Evolutionary conservation across 2,797 vertebrate species (phyloP).

Genomic region (Pempheris klunzingeri): DNA sequence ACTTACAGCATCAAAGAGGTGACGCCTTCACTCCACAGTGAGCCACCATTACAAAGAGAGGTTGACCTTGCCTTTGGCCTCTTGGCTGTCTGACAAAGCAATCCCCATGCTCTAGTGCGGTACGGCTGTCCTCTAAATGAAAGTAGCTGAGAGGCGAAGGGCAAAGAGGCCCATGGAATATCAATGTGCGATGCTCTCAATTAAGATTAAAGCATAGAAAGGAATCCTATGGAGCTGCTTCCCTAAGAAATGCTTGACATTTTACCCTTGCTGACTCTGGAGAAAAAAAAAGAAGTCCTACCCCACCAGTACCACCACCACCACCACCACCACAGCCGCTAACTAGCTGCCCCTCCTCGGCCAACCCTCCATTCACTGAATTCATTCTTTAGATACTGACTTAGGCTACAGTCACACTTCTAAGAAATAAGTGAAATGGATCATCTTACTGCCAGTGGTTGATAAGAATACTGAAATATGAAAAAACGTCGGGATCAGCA

Average conservation of each 20-base stretch:
- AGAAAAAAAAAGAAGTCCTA: slow-evolving; percentile 71
- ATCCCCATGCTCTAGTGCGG: slow-evolving; percentile 81
- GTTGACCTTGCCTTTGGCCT: slow-evolving; percentile 86
- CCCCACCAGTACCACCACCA: slow-evolving; percentile 65
- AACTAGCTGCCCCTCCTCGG: slow-evolving; percentile 75
- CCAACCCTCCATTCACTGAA: slow-evolving; percentile 60
- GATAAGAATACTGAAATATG: slow-evolving; percentile 86
- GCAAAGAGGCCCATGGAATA: slow-evolving; percentile 86
- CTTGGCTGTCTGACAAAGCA: slow-evolving; percentile 86
- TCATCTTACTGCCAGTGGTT: slow-evolving; percentile 83
- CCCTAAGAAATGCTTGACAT: slow-evolving; percentile 85
- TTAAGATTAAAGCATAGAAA: slow-evolving; percentile 87
- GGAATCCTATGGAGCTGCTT: slow-evolving; percentile 83
- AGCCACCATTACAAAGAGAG: slow-evolving; percentile 77
- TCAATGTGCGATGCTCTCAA: slow-evolving; percentile 86
- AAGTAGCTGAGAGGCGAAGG: slow-evolving; percentile 86
- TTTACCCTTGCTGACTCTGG: slow-evolving; percentile 86
- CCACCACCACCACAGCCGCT: slow-evolving; percentile 49
- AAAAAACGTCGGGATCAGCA: slow-evolving; percentile 84
- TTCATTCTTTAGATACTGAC: slow-evolving; percentile 81
- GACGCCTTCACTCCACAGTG: slow-evolving; percentile 70
- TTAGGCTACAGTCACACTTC: slow-evolving; percentile 81
- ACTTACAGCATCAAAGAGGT: slow-evolving; percentile 75
- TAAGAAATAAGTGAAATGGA: slow-evolving; percentile 85
- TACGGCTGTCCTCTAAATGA: slow-evolving; percentile 85